Evolutionary conservation across 2,888 invertebrate species (phyloP), one percentile per base, ranked within the genome.

Genomic region (Nephrotoma appendiculata): DNA sequence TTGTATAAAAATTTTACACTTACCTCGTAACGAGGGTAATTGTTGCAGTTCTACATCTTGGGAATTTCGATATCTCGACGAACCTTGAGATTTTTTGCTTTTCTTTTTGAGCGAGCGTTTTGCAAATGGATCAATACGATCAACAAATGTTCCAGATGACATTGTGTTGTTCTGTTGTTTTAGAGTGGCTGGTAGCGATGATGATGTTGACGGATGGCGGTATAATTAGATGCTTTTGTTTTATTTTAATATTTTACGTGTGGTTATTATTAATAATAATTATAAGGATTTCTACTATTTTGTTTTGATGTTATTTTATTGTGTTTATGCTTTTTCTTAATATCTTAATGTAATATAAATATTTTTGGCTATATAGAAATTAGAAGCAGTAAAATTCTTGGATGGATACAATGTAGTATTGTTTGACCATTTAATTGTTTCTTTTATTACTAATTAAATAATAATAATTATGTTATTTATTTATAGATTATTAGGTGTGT

Each of bases 101-200:
- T 99, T 98, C 94, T 99, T 98, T 94, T 98, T 98, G 90, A 98
- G 93, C 90, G 99, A 98, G 92, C 98, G 95, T 94, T 99, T 99
- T 90, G 98, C 97, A 93, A 99, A 99, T 91, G 99, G 99, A 94
- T 99, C 99, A 94, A 99, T 99, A 93, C 98, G 97, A 95, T 99
- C 99, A 93, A 98, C 98, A 94, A 98, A 97, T 92, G 97, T 95
- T 93, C 95, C 95, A 93, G 96, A 95, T 95, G 92, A 92, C 92
- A 92, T 92, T 89, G 90, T 91, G 71, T 71, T 71, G 52, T 52
- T 52, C 52, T 52, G 52, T 52, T 52, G 31, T 71, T 71, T 2
- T 71, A 71, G 9, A 71, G 5, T 57, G n/a, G 2, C 4, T 52
- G 52, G 52, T 57, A 5, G n/a, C 19, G 15, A 5, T 48, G 31